phyloP scores from a whole-genome alignment of 2,113 vertebrate species.

The Rhagologus leucostigma region DNA sequence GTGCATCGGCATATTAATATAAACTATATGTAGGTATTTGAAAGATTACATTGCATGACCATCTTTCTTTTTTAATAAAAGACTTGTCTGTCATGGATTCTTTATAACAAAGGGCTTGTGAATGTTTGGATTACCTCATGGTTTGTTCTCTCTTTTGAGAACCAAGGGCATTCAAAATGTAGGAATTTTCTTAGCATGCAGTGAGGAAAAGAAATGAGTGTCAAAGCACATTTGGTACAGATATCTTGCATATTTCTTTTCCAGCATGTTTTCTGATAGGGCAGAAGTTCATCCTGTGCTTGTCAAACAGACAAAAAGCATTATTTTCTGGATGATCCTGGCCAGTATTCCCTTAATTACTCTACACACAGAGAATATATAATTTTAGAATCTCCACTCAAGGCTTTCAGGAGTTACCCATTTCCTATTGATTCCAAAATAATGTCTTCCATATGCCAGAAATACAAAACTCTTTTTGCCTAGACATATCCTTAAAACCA shows the following conservation, averaged over 20 bases:
- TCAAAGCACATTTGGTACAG: background rate
- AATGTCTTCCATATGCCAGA: background rate
- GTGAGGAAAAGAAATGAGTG: background rate
- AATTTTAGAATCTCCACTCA: background rate
- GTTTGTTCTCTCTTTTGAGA: background rate
- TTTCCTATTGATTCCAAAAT: background rate
- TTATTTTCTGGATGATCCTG: background rate
- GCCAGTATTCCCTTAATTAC: background rate
- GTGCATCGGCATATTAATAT: background rate
- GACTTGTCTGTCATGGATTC: background rate
- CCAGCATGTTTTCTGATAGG: background rate
- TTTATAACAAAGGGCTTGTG: background rate
- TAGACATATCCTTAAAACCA: background rate
- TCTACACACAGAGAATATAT: background rate
- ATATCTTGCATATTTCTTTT: background rate
- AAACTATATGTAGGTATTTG: background rate
- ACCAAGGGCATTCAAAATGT: background rate
- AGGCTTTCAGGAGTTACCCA: background rate
- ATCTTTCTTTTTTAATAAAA: background rate
- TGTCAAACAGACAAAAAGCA: background rate
- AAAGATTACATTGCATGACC: background rate
- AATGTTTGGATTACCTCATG: background rate
- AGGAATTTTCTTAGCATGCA: background rate
- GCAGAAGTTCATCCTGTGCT: background rate
- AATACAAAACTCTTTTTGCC: background rate